phyloP scores from a whole-genome alignment of 1,140 invertebrate species.

The Homarus americanus region DNA sequence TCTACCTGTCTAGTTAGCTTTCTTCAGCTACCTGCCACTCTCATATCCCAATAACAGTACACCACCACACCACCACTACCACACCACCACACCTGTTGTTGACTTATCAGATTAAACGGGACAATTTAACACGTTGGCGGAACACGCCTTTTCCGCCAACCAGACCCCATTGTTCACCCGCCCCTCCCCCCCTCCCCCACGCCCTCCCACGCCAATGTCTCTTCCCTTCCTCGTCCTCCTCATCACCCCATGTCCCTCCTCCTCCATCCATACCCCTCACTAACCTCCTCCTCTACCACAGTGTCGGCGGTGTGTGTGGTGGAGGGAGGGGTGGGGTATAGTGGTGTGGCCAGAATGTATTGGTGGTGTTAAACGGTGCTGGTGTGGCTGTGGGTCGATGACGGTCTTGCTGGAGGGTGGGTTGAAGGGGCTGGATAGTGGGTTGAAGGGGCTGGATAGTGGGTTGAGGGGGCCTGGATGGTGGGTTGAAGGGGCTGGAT shows the following conservation, averaged over 20 bases:
- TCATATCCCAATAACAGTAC: neutral
- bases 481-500: too few relatives aligned
- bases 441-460: too few relatives aligned
- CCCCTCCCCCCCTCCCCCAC: neutral
- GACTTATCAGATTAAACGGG: conserved; percentile 49
- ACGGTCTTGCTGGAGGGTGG: too few relatives aligned
- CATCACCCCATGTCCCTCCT: neutral
- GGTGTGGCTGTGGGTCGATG: too few relatives aligned
- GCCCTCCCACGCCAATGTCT: neutral
- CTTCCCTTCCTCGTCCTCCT: neutral
- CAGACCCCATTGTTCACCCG: neutral
- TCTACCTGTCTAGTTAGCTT: too few relatives aligned
- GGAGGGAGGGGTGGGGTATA: too few relatives aligned
- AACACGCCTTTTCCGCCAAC: conserved; percentile 44
- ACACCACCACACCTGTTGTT: conserved; percentile 37
- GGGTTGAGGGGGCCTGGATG: too few relatives aligned
- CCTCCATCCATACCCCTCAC: neutral
- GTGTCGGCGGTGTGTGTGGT: too few relatives aligned
- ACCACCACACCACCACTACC: neutral
- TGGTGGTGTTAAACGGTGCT: too few relatives aligned
- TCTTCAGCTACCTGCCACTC: too few relatives aligned
- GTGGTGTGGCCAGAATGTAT: too few relatives aligned
- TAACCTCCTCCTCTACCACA: neutral
- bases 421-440: too few relatives aligned
- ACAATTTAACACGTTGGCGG: conserved; percentile 35